A percentile compares a stretch with the other conserved stretches of the same genome.
phyloP scores from a whole-genome alignment of 2,113 vertebrate species.

The Alectura lathami region DNA sequence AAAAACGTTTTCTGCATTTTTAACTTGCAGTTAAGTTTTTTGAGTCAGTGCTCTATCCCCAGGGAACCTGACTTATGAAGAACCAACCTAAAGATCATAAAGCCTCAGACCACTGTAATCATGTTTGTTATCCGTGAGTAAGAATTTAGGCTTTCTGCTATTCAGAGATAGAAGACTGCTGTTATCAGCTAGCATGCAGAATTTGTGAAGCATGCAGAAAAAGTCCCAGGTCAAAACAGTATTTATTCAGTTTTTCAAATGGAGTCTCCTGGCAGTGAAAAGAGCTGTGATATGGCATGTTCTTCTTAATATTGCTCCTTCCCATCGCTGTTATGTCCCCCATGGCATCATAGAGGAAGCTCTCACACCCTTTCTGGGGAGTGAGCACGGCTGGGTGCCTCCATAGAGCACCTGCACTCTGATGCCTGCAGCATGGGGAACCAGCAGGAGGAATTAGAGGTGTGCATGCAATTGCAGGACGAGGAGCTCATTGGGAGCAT shows the following conservation, averaged over 20 bases:
- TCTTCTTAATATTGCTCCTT: neutral
- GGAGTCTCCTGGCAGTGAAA: neutral
- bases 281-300: neutral
- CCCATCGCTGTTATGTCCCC: neutral
- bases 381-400: neutral
- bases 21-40: neutral
- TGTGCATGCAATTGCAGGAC: neutral
- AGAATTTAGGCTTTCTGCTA: neutral
- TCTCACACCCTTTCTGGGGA: neutral
- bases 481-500: neutral
- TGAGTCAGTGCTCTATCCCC: neutral
- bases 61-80: neutral
- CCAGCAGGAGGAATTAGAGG: neutral
- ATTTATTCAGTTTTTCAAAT: neutral
- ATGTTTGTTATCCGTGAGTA: neutral
- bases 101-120: neutral
- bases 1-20: neutral
- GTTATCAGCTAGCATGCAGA: constrained; percentile 23
- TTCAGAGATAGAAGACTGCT: constrained; percentile 7
- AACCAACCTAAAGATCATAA: neutral
- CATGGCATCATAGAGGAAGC: neutral
- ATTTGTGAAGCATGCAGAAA: neutral
- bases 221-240: constrained; percentile 2
- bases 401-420: neutral
- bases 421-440: neutral